Evolutionary conservation across 1,140 invertebrate genomes (phyloP), one percentile per base, ranked within the genome.

Genomic region (Drosophila seguyi): DNA sequence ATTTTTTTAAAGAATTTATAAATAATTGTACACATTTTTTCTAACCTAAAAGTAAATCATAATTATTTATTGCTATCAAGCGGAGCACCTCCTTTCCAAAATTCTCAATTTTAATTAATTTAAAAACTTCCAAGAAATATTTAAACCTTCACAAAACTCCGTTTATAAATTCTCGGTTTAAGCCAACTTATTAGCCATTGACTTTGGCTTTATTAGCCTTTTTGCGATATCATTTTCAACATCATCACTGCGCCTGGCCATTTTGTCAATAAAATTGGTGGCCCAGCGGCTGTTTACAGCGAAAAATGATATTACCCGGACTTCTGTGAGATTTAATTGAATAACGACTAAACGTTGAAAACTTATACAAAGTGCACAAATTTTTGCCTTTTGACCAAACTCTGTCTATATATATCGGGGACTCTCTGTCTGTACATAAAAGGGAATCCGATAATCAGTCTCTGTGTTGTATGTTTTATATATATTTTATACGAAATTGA

Each of bases 391-490:
- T 44, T 44, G 42, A 44, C 13, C 20, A 44, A 22, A 13, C 10
- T 44, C 10, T 44, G 13, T 22, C 6, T 13, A 10, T 11, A 42
- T 20, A 42, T 6, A 20, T 42, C 10, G 39, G 38, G 18, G 11
- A 36, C 34, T 31, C 31, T 34, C 11, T 34, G 11, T 8, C 31
- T 36, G 11, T 13, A 85, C 73, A 81, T 81, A 66, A 82, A 87
- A 86, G 75, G 56, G 66, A 87, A 86, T 86, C 58, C 62, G 66
- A 82, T 79, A 86, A 86, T 86, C 83, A 82, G 75, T 58, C 78
- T 69, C 60, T 47, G 69, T 62, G 25, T 82, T n/a, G 22, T 36
- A 6, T 36, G 14, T 16, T 55, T 38, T 25, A 25, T 25, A 25
- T 38, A 4, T 55, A 36, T 53, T 55, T 36, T 56, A 13, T 14